Base-by-base conservation (phyloP, 1,140 invertebrate genomes). In the Eupeodes corollae region DNA sequence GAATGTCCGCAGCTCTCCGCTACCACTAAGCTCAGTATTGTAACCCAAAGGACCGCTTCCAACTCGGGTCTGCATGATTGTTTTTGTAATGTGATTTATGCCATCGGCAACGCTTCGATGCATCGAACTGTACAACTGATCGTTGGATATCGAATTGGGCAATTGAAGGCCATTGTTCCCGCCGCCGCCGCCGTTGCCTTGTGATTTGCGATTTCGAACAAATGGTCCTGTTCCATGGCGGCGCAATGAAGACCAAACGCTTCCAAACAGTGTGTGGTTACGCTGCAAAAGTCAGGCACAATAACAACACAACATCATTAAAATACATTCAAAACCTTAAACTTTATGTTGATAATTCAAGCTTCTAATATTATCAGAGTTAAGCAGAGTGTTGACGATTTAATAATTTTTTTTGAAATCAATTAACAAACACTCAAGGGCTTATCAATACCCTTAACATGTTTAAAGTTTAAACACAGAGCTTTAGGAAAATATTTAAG, bases 191-290 rank as follows among this genome's bases (percentile, higher is more conserved):
- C 62, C 63, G 43, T 66, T 65, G 43, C 57, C 54, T 31, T 63
- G 58, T 0, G 61, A 53, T 43, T 57, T 65, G 21, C 30, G 15
- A 19, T 30, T n/a, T n/a, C 61, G 56, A 8, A 54, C 46, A 44
- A 66, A 66, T 33, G 63, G 61, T 33, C 57, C 61, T 47, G 57
- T 70, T 5, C 73, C 75, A 46, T 74, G 74, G 52, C 83, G 75
- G 58, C 85, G 74, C 75, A 91, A 88, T 50, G 88, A 91, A 5
- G 88, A 91, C 89, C 89, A 92, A 15, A 92, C 88, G 61, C 84
- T 89, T 44, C 95, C 94, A 70, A 98, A 98, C 35, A 98, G 73
- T 32, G 91, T 91, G 72, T 98, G 94, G 69, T 98, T 94, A 65
- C 94, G 82, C 91, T 97, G 75, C 35, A 74, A 26, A 26, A 26